Base-by-base conservation (phyloP, 2,113 vertebrate species). In the Oreochromis aureus region DNA sequence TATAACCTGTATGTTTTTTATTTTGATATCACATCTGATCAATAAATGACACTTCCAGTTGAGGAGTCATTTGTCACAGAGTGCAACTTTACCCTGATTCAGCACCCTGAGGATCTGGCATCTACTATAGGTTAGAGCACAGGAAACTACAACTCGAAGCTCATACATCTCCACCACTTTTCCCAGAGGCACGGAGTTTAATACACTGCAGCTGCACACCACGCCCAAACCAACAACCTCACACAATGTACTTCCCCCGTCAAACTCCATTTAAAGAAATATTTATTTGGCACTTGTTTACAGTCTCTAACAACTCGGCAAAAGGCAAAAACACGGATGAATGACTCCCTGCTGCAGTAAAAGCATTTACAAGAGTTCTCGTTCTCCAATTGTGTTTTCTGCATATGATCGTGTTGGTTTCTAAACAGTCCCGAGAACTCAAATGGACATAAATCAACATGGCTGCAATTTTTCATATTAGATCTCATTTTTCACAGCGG, bases 141-240 rank as follows among this genome's bases (percentile, higher is more conserved):
- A 54, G 78, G 32, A 82, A 84, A 61, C 61, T 24, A 41, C 30
- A 66, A 41, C 80, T 16, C 11, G 39, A 87, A 89, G 85, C 82
- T 91, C 88, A 87, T 92, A 90, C 86, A 90, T 90, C 79, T 87
- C 53, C 78, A 54, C 41, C 55, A 80, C 3, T 22, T 19, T 61
- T 80, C 73, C 87, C 91, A 73, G 32, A 89, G 82, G 83, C 19
- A 44, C 24, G 0, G 5, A 34, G 44, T 51, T 81, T 56, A 76
- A 84, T 66, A 82, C n/a, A 61, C 66, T 61, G 19, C 85, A 91
- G 88, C 89, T 51, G 32, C 55, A 59, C 85, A 46, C 18, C 71
- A 19, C 18, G 12, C 32, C 16, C 10, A 46, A 55, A 81, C 63
- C 39, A 82, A 36, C 36, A 46, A 22, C 8, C 39, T 48, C 19